Evolutionary conservation across 2,888 invertebrate genomes (phyloP), one percentile per base, ranked within the genome.

Genomic region (Acanthopleura granulata): DNA sequence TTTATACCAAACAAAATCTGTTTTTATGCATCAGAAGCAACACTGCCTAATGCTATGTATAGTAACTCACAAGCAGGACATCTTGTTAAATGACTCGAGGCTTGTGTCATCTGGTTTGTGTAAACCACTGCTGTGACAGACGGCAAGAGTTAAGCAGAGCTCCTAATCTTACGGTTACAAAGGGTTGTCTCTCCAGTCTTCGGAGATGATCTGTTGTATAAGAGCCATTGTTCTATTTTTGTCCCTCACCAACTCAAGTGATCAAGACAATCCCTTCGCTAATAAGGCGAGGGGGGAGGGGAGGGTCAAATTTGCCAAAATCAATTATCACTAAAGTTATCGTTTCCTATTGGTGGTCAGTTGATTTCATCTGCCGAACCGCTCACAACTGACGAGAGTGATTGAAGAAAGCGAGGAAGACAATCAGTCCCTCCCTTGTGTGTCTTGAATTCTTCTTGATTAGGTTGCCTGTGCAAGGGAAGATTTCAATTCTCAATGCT

Each of bases 251-350:
- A 15, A 51, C 40, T 57, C 6, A 22, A 12, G 18, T 12, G 6
- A 12, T 12, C 57, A 57, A 18, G 57, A n/a, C 57, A 4, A 12
- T 1, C 57, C 57, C 66, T 22, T 27, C 4, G 12, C 25, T 66
- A 66, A 12, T 66, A 66, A 27, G 12, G 40, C n/a, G n/a, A n/a
- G 40, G 40, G 40, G 40, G 40, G 9, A 9, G 40, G 40, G 9
- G 40, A 40, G 66, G 66, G 22, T 66, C 66, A 66, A 66, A 66
- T 66, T 66, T 66, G 66, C 66, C 66, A 66, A 66, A 66, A 66
- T 66, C 66, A 66, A 66, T 66, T 66, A 66, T 27, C 66, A 27
- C 66, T 66, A 66, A 66, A 66, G 29, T 66, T 66, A 66, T 66
- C 66, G 25, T 66, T 66, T 66, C 29, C 66, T 66, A 22, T 66